Conservation (phyloP, 2,797 vertebrate species). For the Mareca strepera region DNA sequence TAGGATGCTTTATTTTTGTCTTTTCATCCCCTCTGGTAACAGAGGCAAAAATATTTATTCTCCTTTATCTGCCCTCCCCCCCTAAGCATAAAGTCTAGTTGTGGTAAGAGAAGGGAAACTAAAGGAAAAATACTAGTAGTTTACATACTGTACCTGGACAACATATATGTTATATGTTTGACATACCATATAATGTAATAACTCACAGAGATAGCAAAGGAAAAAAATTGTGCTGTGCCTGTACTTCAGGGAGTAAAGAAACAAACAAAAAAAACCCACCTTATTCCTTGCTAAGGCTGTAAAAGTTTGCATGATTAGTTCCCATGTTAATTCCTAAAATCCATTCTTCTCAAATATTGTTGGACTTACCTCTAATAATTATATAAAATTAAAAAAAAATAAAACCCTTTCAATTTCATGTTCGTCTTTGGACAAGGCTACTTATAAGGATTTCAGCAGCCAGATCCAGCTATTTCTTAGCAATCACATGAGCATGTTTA, state of each 20-base stretch:
- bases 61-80: neutral
- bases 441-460: neutral
- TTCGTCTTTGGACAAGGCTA: neutral
- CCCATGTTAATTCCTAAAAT: neutral
- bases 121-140: neutral
- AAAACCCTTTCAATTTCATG: neutral
- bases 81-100: neutral
- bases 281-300: neutral
- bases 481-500: neutral
- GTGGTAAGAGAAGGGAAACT: neutral
- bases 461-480: neutral
- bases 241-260: neutral
- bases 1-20: neutral
- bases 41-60: neutral
- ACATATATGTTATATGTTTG: too few relatives aligned
- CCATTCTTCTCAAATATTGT: neutral
- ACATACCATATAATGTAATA: neutral
- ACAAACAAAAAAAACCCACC: too few relatives aligned
- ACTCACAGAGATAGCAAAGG: neutral
- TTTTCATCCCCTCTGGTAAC: neutral
- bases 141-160: neutral
- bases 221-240: neutral
- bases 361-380: neutral
- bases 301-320: neutral
- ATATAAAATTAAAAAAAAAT: neutral